phyloP scores from a whole-genome alignment of 2,113 vertebrate genomes.

The Salvelinus alpinus region DNA sequence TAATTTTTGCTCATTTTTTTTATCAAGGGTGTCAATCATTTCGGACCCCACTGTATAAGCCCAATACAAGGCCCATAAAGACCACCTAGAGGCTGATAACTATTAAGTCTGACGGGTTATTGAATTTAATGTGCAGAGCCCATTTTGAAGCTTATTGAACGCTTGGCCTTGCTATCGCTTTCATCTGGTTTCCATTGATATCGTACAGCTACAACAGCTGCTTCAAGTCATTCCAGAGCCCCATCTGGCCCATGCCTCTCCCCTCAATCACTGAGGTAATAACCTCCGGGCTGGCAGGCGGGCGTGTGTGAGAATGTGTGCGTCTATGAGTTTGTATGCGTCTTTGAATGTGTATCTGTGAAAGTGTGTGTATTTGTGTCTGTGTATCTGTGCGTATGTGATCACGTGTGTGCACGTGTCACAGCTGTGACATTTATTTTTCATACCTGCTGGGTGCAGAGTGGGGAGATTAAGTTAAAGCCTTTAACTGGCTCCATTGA shows the following conservation, averaged over 20 bases:
- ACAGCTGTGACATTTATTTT: constrained; percentile 3
- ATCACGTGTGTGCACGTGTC: background rate
- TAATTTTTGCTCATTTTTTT: too few species aligned
- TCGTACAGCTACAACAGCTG: background rate
- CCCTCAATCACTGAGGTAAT: constrained; percentile 14
- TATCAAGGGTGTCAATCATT: too few species aligned
- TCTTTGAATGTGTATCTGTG: too few species aligned
- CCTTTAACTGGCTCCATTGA: background rate
- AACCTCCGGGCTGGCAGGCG: background rate
- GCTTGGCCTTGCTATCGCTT: background rate
- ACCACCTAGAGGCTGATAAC: background rate
- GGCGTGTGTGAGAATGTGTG: background rate
- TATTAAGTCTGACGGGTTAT: background rate
- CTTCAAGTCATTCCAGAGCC: background rate
- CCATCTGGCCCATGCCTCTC: background rate
- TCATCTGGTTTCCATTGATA: background rate
- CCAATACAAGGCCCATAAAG: too few species aligned
- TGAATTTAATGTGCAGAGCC: background rate
- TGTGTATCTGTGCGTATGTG: background rate
- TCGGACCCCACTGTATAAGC: too few species aligned
- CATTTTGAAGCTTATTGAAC: background rate
- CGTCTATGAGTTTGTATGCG: background rate
- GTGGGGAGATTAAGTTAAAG: background rate
- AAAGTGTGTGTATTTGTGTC: background rate
- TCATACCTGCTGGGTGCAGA: background rate